A percentile compares a stretch with the other conserved stretches of the same genome.
Conservation (phyloP, 2,797 vertebrate genomes). For the Bradypodion ventrale region DNA sequence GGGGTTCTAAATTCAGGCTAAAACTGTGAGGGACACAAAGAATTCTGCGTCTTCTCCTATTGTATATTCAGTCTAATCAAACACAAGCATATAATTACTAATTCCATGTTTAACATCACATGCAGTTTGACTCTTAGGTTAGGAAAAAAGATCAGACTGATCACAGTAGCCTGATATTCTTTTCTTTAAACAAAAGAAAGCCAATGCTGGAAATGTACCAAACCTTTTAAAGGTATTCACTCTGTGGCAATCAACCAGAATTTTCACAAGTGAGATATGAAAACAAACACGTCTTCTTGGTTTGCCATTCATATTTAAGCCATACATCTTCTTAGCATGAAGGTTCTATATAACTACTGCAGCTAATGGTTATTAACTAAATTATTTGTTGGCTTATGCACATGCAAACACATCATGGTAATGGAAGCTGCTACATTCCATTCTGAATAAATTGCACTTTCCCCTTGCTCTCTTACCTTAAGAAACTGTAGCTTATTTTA, state of each 20-base stretch:
- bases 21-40: no score
- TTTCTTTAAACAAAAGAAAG: not conserved
- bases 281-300: not conserved
- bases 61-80: no score
- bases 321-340: not conserved
- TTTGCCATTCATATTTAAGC: not conserved
- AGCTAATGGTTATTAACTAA: not conserved
- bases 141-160: not conserved
- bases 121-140: not conserved
- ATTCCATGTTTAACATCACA: not conserved
- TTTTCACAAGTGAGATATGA: not conserved
- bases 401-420: no score
- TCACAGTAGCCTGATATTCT: not conserved
- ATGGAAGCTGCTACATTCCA: no score
- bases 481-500: no score
- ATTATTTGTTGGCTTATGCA: no score
- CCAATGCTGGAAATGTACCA: not conserved
- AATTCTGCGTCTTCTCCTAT: no score
- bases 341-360: not conserved
- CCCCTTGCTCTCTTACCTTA: no score
- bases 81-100: no score
- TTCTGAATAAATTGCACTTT: no score
- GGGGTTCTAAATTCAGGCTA: no score
- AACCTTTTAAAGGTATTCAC: not conserved
- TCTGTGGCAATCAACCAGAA: no score